A percentile compares a stretch with the other conserved stretches of the same genome.
phyloP scores from a whole-genome alignment of 2,888 invertebrate genomes.

The Cacoxenus indagator region DNA sequence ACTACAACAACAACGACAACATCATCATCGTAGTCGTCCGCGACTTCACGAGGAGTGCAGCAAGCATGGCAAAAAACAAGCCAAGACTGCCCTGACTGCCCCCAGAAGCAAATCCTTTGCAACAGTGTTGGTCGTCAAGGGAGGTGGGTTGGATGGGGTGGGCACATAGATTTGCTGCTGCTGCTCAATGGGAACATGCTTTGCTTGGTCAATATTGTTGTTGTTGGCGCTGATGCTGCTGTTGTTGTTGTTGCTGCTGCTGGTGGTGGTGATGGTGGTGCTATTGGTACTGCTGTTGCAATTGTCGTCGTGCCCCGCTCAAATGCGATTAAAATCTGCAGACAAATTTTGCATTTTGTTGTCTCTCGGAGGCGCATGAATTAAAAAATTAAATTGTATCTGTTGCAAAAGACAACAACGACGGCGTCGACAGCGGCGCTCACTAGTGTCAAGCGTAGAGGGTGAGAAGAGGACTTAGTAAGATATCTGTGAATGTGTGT shows the following conservation, averaged over 20 bases:
- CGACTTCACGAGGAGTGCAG: constrained; percentile 43
- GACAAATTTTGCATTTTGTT: constrained; percentile 64
- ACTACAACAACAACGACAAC: constrained; percentile 26
- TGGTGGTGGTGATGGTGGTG: constrained; percentile 24
- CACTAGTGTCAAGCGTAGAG: not conserved
- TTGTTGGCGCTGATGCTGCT: constrained; percentile 26
- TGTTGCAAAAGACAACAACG: constrained; percentile 25
- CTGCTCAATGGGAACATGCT: constrained; percentile 25
- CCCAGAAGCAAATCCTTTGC: constrained; percentile 12
- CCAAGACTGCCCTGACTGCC: constrained; percentile 34
- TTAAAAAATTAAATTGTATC: constrained; percentile 65
- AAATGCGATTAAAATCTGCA: constrained; percentile 68
- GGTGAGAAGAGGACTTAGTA: not conserved
- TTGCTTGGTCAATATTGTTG: constrained; percentile 24
- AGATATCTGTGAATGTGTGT: not conserved
- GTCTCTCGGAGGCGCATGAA: constrained; percentile 58
- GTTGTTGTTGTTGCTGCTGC: constrained; percentile 23
- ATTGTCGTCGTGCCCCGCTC: constrained; percentile 33
- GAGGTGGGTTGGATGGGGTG: not conserved
- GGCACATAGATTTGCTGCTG: not conserved
- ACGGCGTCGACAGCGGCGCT: not conserved
- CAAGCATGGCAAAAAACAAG: constrained; percentile 54
- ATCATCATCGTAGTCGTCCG: not conserved
- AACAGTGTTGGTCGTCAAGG: not conserved
- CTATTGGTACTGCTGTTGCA: constrained; percentile 26